Evolutionary conservation across 1,140 invertebrate genomes (phyloP), one percentile per base, ranked within the genome.

Genomic region (Trichomalopsis sarcophagae): DNA sequence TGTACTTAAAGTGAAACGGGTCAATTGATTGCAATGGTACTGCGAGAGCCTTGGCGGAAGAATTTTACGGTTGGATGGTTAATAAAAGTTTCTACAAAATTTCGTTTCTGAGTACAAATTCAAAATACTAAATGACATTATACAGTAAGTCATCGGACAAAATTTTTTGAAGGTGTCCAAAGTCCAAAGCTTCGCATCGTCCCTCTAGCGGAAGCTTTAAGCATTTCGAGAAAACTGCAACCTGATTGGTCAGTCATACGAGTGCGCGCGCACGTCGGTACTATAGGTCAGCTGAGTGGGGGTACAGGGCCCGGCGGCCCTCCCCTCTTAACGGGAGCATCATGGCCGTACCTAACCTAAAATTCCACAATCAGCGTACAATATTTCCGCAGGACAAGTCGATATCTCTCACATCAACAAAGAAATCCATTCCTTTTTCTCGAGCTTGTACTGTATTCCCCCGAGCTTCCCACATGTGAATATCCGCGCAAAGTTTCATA

Each of bases 71-170:
- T 30, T 36, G 23, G 55, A 79, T 79, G 50, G 47, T 79, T 79
- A 79, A 79, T 79, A 66, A 66, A 79, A 79, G 30, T 66, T 79
- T 79, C n/a, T 33, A 21, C 13, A 30, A 73, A 73, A 73, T n/a
- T 62, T 47, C 23, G 36, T n/a, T 47, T 76, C 40, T 21, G 27
- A 27, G 27, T 27, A 27, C 27, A 27, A 1, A 27, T 27, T 27
- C 27, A 27, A 27, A 27, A 27, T 47, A 7, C 7, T 76, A 36
- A 33, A 33, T 36, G 5, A 36, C 33, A 4, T 6, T 6, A 36
- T 4, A 36, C 33, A 36, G 33, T 36, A 36, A 36, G 5, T 36
- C 33, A 36, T 36, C 6, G 2, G 33, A 36, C 33, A 36, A 36
- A 5, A 36, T 4, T 36, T 36, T 5, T 36, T 36, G 33, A 6